Percentiles rank a stretch among this genome's conserved stretches.
Conservation (phyloP, 2,113 vertebrate species). For the Ceyx cyanopectus region DNA sequence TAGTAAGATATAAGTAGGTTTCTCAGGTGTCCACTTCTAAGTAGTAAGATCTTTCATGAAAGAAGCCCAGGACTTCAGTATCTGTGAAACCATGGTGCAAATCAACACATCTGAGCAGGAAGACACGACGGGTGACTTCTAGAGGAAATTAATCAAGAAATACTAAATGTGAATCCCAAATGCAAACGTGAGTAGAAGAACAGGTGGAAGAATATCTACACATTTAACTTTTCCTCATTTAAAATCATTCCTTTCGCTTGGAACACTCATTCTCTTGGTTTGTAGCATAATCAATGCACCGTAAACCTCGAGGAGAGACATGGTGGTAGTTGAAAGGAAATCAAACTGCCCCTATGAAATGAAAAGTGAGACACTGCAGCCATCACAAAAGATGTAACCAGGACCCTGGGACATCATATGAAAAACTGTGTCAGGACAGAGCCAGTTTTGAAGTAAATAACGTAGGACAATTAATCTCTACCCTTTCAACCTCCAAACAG, state of each 20-base stretch:
- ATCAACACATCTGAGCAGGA: background rate
- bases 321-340: background rate
- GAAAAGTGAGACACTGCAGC: background rate
- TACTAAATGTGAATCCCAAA: background rate
- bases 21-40: background rate
- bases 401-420: background rate
- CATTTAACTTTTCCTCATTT: background rate
- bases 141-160: background rate
- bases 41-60: background rate
- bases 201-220: background rate
- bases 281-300: background rate
- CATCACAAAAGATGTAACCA: background rate
- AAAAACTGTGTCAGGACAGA: background rate
- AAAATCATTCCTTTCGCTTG: background rate
- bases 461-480: background rate
- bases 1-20: background rate
- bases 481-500: background rate
- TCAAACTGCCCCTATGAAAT: background rate
- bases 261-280: background rate
- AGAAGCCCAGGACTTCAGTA: background rate
- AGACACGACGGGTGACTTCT: background rate
- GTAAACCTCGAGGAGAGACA: background rate
- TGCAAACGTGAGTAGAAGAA: background rate
- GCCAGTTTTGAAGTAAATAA: background rate
- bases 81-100: background rate